Conservation (phyloP, 2,888 invertebrate genomes). For the Aplocera efformata region DNA sequence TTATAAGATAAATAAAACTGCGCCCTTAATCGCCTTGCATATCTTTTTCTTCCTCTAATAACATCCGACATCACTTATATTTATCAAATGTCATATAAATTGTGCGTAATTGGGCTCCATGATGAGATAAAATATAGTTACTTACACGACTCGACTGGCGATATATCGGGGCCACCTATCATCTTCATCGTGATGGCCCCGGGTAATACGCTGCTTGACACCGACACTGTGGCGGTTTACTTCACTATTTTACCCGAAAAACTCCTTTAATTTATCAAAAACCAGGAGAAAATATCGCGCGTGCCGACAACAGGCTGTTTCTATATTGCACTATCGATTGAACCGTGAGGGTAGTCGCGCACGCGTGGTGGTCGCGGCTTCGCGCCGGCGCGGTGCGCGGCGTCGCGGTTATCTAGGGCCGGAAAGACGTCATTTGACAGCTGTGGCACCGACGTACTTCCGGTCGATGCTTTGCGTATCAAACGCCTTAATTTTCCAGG, state of each 20-base stretch:
- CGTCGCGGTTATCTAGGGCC: constrained; percentile 37
- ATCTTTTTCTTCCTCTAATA: no score
- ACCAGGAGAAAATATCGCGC: constrained; percentile 49
- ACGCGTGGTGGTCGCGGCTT: constrained; percentile 37
- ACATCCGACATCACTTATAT: no score
- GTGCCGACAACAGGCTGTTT: constrained; percentile 75
- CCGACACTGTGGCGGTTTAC: constrained; percentile 66
- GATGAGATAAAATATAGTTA: constrained; percentile 32
- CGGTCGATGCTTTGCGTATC: constrained; percentile 28
- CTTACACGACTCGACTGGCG: constrained; percentile 77
- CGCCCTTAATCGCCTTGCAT: no score
- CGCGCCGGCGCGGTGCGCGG: constrained; percentile 31
- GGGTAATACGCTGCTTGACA: constrained; percentile 66
- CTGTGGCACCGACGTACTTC: constrained; percentile 35
- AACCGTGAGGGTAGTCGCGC: constrained; percentile 47
- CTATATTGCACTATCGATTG: constrained; percentile 71
- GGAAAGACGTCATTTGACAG: constrained; percentile 73
- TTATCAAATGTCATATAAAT: constrained; percentile 10
- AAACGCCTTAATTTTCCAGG: constrained; percentile 26
- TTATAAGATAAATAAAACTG: no score
- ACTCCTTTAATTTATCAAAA: constrained; percentile 40
- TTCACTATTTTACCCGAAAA: constrained; percentile 43
- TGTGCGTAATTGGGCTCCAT: constrained; percentile 29
- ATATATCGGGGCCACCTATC: constrained; percentile 81
- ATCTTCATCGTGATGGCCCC: constrained; percentile 75